Evolutionary conservation across 2,888 invertebrate species (phyloP), one percentile per base, ranked within the genome.

Genomic region (Notodonta dromedarius): DNA sequence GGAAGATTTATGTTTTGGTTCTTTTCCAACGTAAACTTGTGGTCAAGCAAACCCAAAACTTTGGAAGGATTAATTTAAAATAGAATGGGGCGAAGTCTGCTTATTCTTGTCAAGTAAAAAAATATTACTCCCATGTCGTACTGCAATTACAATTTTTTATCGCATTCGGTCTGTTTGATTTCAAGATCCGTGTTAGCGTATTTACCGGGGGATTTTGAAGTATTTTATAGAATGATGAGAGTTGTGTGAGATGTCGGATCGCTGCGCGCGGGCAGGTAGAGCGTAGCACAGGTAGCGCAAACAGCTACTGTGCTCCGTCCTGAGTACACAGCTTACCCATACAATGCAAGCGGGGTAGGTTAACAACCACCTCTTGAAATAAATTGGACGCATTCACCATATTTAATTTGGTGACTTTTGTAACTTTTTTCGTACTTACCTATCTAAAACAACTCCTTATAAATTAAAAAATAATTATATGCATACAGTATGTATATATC

Each of bases 201-300:
- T 86, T 86, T 87, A 80, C 79, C 79, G 80, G 80, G 71, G 86
- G 86, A 87, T 86, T 89, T 83, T 82, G 83, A 82, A 79, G 82
- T 88, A 86, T 87, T 90, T 90, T 86, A 79, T 85, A 80, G 83
- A 79, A 85, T 85, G 92, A 92, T 91, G 91, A 91, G 88, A 78
- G 81, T 79, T 85, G 85, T 85, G 82, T 85, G 84, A 76, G 76
- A 68, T 78, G 77, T 63, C 32, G 75, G 59, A 60, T 63, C 66
- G 72, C 63, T 70, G 67, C 63, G 71, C 63, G 73, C 69, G 8
- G 59, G 69, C 83, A 83, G 84, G 88, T 88, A 89, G 82, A 79
- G 91, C 88, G 93, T 92, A 93, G 90, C 80, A 91, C 92, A 91
- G 91, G 93, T 92, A 93, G 93, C 91, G 78, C 80, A 83, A 86